Base-by-base conservation (phyloP, 2,797 vertebrate genomes). In the Salarias fasciatus region DNA sequence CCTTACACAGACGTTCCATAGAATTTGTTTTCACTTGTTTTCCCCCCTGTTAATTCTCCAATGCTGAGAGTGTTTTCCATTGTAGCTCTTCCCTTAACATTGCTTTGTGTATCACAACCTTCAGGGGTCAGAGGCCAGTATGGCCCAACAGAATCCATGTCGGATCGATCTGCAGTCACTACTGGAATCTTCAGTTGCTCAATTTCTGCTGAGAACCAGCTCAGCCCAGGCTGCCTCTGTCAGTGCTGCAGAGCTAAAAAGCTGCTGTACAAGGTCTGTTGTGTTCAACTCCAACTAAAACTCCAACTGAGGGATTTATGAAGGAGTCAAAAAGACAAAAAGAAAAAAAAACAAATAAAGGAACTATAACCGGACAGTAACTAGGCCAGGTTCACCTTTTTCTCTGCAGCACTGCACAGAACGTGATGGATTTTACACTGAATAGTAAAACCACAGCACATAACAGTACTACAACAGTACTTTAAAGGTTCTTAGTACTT, bases 141-240 rank as follows among this genome's bases (percentile, higher is more conserved):
- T 96, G 94, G 95, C 95, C 94, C 94, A 92, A 93, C 95, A 91
- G 90, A 93, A 94, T 94, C 93, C 92, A 91, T 88, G 90, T 88
- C 84, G 89, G 86, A 92, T 92, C 72, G 8, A 87, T 90, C 88
- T 94, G 93, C 94, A 94, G 92, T 95, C 93, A 92, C 92, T 94
- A 94, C 84, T 86, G 88, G 86, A 90, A 82, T 88, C 79, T 82
- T 85, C 71, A 86, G 70, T 84, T 87, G 62, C 81, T 93, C 91
- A 89, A 90, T 89, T 92, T 93, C 93, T 93, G 95, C 94, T 94
- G 95, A 96, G 96, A 96, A 93, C 97, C 97, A 95, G 96, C 96
- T 95, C 95, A 94, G 93, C 89, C 53, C 51, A 79, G 69, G 48
- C 35, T 36, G 60, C 69, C 18, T 85, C 75, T 87, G 93, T 91